Conservation (phyloP, 1,140 invertebrate genomes). For the Apis mellifera region Amel_HAv3.1 CM009942.2:6195001-6195500, state of each 20-base stretch:
- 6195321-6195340: too few relatives aligned
- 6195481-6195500: background rate
- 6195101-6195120: conserved; percentile 36
- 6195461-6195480: background rate
- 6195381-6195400: too few relatives aligned
- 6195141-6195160: background rate
- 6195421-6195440: too few relatives aligned
- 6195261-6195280: too few relatives aligned
- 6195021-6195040: conserved; percentile 42
- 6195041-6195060: conserved; percentile 63
- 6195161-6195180: background rate
- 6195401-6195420: too few relatives aligned
- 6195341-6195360: too few relatives aligned
- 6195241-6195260: too few relatives aligned
- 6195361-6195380: too few relatives aligned
- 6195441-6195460: too few relatives aligned
- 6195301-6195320: too few relatives aligned
- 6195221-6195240: background rate
- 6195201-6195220: conserved; percentile 36
- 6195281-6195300: too few relatives aligned
- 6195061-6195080: background rate
- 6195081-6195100: conserved; percentile 24
- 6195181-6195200: background rate
- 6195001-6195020: conserved; percentile 35
- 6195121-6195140: conserved; percentile 23